A percentile compares a stretch with the other conserved stretches of the same genome.
Conservation (phyloP, 1,140 invertebrate genomes). For the Hirudo medicinalis region DNA sequence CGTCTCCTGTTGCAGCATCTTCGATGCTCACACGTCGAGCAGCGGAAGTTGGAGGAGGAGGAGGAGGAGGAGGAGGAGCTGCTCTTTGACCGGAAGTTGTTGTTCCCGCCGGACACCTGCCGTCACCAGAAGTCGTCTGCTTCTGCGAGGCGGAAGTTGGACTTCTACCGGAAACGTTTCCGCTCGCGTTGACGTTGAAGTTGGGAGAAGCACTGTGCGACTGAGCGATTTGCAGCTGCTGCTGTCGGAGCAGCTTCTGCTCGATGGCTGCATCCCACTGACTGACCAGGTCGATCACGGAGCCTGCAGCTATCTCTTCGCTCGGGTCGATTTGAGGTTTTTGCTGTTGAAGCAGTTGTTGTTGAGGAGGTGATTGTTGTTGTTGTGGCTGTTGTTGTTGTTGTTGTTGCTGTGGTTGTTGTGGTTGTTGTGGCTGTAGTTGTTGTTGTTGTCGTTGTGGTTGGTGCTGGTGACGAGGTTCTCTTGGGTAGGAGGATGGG, state of each 20-base stretch:
- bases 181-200: conserved; percentile 1
- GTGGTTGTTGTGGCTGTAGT: not conserved
- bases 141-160: too few relatives aligned
- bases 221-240: not conserved
- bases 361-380: not conserved
- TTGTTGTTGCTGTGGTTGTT: not conserved
- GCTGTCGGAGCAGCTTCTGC: not conserved
- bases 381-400: not conserved
- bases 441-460: not conserved
- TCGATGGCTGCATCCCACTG: conserved; percentile 9
- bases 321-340: not conserved
- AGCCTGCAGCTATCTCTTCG: not conserved
- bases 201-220: too few relatives aligned
- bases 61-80: not conserved
- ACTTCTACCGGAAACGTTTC: not conserved
- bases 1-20: conserved; percentile 3
- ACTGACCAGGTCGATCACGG: not conserved
- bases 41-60: too few relatives aligned
- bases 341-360: not conserved
- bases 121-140: too few relatives aligned
- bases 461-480: not conserved
- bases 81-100: conserved; percentile 2
- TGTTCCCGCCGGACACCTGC: not conserved
- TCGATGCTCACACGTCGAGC: not conserved
- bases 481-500: too few relatives aligned